Evolutionary conservation across 2,888 invertebrate species (phyloP).

Genomic region (Stramonita haemastoma): DNA sequence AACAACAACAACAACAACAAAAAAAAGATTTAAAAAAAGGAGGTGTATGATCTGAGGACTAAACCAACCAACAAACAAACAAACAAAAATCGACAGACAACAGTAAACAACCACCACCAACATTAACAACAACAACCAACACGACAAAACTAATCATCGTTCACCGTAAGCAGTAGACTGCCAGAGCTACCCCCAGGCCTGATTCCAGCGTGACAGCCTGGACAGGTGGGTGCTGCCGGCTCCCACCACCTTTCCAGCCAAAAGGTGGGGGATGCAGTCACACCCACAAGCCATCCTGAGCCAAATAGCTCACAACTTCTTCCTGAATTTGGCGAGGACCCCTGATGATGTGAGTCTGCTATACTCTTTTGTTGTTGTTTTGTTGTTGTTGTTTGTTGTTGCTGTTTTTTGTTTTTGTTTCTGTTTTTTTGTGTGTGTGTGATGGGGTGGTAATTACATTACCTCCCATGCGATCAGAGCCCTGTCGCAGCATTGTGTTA

Average conservation of each 20-base stretch:
- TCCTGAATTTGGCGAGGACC: background rate
- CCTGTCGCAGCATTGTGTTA: too few relatives aligned
- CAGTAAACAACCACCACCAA: too few relatives aligned
- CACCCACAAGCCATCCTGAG: background rate
- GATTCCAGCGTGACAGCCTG: background rate
- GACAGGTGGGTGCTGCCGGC: background rate
- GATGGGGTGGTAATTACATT: too few relatives aligned
- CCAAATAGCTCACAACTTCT: background rate
- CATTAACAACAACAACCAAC: too few relatives aligned
- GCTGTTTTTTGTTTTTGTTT: background rate
- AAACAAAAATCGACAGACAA: too few relatives aligned
- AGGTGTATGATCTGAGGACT: too few relatives aligned
- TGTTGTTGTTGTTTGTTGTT: background rate
- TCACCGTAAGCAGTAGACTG: background rate
- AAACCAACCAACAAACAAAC: too few relatives aligned
- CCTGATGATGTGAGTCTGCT: background rate
- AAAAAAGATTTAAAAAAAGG: too few relatives aligned
- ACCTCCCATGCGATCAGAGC: too few relatives aligned
- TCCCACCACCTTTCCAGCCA: too few relatives aligned
- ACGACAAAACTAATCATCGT: too few relatives aligned
- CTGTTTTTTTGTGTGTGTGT: conserved; percentile 6
- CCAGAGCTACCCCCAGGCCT: background rate
- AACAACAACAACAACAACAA: too few relatives aligned
- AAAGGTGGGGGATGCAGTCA: background rate
- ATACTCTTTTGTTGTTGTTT: background rate